Conservation (phyloP, 2,888 invertebrate species). For the Cistogaster globosa region DNA sequence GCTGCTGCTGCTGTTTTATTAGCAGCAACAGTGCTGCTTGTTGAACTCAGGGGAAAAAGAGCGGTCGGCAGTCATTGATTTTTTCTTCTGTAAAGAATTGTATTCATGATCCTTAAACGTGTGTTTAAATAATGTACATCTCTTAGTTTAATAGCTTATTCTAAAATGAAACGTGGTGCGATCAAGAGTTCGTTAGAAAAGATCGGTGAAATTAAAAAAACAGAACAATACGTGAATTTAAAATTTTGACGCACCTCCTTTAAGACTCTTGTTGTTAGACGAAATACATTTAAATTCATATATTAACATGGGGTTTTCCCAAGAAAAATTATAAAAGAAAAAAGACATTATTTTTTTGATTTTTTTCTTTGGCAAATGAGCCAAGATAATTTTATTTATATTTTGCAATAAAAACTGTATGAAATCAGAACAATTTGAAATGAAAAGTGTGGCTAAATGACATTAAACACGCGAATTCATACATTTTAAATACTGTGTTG, state of each 20-base stretch:
- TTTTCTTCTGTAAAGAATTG: constrained; percentile 20
- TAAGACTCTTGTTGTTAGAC: constrained; percentile 28
- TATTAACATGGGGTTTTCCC: constrained; percentile 81
- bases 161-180: constrained; percentile 80
- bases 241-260: constrained; percentile 37
- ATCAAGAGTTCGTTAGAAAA: constrained; percentile 76
- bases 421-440: constrained; percentile 34
- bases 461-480: constrained; percentile 63
- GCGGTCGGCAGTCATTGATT: constrained; percentile 9
- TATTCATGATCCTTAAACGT: constrained; percentile 72
- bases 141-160: constrained; percentile 80
- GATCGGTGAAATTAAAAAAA: constrained; percentile 42
- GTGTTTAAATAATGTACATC: constrained; percentile 81
- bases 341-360: constrained; percentile 11
- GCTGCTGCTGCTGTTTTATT: background rate
- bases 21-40: constrained; percentile 12
- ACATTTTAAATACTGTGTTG: constrained; percentile 32
- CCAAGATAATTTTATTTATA: constrained; percentile 49
- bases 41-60: constrained; percentile 22
- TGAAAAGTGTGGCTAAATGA: constrained; percentile 64
- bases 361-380: constrained; percentile 45
- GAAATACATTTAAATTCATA: constrained; percentile 22
- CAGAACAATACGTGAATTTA: constrained; percentile 42
- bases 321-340: constrained; percentile 75
- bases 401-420: constrained; percentile 33